A percentile compares a stretch with the other conserved stretches of the same genome.
Evolutionary conservation across 2,888 invertebrate species (phyloP).

Genomic region (Melangyna quadrimaculata): DNA sequence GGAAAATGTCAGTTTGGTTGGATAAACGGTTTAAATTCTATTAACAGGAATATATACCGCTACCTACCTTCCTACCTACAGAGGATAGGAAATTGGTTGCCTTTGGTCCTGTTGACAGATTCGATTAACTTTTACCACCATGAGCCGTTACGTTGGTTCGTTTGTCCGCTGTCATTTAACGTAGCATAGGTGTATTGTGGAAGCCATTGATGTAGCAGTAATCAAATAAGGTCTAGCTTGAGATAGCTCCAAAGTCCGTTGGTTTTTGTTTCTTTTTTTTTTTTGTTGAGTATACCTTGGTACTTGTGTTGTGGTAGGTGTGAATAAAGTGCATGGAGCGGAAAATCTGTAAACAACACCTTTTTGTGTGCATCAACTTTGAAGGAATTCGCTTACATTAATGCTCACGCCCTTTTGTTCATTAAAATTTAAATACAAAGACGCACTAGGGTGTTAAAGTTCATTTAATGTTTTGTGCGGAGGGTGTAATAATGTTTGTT

Average conservation of each 20-base stretch:
- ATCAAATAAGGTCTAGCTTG: slow-evolving; percentile 51
- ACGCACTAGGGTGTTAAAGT: slow-evolving; percentile 10
- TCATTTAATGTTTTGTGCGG: not conserved
- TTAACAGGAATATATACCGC: not conserved
- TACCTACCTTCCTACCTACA: no score
- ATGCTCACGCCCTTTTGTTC: slow-evolving; percentile 60
- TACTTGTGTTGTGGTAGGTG: slow-evolving; percentile 11
- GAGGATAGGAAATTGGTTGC: slow-evolving; percentile 10
- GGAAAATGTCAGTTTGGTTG: not conserved
- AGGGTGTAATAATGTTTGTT: not conserved
- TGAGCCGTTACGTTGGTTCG: not conserved
- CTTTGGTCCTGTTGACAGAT: slow-evolving; percentile 57
- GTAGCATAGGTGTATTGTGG: not conserved
- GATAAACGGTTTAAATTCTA: slow-evolving; percentile 37
- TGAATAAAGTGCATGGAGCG: slow-evolving; percentile 32
- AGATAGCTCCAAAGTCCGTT: not conserved
- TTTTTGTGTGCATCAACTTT: slow-evolving; percentile 32
- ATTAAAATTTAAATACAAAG: slow-evolving; percentile 11
- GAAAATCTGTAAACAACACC: slow-evolving; percentile 57
- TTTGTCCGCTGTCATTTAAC: not conserved
- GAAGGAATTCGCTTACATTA: slow-evolving; percentile 40
- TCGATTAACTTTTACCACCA: slow-evolving; percentile 65
- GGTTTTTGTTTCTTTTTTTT: not conserved
- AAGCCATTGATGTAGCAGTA: slow-evolving; percentile 69
- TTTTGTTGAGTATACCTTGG: no score